Evolutionary conservation across 2,797 vertebrate species (phyloP).

Genomic region (Diplodus sargus): DNA sequence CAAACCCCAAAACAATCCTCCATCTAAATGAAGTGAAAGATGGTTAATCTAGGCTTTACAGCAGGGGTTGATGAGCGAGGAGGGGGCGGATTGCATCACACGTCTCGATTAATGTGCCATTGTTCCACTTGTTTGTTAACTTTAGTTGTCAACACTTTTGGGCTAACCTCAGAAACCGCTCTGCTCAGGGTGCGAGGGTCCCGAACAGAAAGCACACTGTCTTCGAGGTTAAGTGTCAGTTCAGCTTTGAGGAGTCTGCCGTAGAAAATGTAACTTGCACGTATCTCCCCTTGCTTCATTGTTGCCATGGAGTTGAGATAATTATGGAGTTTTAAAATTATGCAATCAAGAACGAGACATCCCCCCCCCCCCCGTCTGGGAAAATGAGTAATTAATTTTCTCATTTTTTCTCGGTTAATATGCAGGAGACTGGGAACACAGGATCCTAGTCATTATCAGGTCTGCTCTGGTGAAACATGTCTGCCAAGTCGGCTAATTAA

Average conservation of each 20-base stretch:
- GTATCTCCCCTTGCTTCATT: constrained; percentile 41
- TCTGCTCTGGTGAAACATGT: constrained; percentile 66
- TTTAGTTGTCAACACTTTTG: constrained; percentile 38
- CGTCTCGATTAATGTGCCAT: constrained; percentile 41
- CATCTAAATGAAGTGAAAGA: constrained; percentile 71
- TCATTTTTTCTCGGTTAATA: constrained; percentile 55
- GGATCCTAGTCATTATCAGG: constrained; percentile 70
- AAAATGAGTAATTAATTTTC: constrained; percentile 78
- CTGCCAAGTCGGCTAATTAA: constrained; percentile 73
- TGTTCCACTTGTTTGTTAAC: constrained; percentile 42
- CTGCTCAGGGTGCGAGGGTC: neutral
- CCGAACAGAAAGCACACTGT: neutral
- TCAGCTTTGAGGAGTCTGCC: neutral
- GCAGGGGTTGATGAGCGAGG: constrained; percentile 48
- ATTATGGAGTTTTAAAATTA: constrained; percentile 73
- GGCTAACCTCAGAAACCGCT: constrained; percentile 19
- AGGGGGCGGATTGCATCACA: constrained; percentile 30
- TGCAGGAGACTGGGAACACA: constrained; percentile 57
- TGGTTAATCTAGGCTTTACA: constrained; percentile 68
- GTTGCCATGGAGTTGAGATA: constrained; percentile 64
- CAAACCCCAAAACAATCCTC: constrained; percentile 73
- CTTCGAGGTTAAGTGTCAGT: neutral
- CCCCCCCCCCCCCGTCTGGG: constrained; percentile 31
- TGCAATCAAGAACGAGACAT: constrained; percentile 68
- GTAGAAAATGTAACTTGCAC: constrained; percentile 15